These are phyloP conservation scores for Microcebus jonahi DNA, from an alignment of 2,113 vertebrate species.

Conservation along the genomic window DNA sequence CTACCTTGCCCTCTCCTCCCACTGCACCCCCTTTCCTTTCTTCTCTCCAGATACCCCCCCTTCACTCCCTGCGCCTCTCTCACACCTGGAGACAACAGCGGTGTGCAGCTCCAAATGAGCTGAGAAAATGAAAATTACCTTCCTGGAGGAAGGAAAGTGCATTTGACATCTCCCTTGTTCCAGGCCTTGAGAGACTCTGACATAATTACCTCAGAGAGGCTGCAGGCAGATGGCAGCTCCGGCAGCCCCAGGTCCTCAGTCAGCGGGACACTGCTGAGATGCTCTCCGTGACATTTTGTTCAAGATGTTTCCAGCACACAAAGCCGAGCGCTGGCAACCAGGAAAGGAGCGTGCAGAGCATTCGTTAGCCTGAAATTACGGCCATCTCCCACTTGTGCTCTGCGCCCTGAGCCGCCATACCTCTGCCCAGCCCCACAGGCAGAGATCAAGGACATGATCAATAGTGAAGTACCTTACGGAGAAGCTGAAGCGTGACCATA, in stretches of 20 bases:
- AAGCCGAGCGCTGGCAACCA: constrained; percentile 76
- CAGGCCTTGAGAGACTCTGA: constrained; percentile 71
- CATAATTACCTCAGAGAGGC: constrained; percentile 83
- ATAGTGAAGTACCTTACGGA: not conserved
- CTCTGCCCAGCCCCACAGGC: not conserved
- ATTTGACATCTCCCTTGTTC: constrained; percentile 82
- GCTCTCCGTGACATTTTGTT: constrained; percentile 83
- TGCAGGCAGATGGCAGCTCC: constrained; percentile 84
- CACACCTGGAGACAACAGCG: constrained; percentile 81
- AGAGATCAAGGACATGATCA: not conserved
- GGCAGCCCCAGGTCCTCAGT: constrained; percentile 77
- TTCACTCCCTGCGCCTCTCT: constrained; percentile 52
- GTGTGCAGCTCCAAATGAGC: constrained; percentile 75
- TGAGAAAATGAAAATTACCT: constrained; percentile 84
- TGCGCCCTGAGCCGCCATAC: rapidly evolving
- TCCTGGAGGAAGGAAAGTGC: constrained; percentile 75
- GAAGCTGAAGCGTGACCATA: not conserved
- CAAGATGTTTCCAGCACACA: constrained; percentile 83
- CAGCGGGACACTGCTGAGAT: constrained; percentile 82
- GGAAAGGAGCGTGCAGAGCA: not conserved
- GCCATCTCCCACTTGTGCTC: not conserved
- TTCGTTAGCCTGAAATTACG: constrained; percentile 64
- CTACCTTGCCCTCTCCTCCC: not conserved
- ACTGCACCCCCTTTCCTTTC: not conserved
- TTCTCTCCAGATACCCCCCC: not conserved